Percentiles rank a stretch among this genome's conserved stretches.
Conservation (phyloP, 1,140 invertebrate genomes). For the Phenacoccus solenopsis region DNA sequence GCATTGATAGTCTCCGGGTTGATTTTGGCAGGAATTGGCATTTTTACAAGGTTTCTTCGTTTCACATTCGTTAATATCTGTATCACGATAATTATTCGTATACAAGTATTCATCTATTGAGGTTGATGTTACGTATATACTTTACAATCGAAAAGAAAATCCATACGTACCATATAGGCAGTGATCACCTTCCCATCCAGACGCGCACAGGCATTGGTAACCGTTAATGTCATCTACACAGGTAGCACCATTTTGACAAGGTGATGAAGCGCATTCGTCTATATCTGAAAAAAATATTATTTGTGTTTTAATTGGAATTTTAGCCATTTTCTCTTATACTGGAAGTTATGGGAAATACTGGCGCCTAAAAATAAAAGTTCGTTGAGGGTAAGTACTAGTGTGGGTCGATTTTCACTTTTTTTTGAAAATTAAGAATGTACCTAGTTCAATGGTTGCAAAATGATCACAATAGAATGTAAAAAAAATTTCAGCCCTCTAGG, state of each 20-base stretch:
- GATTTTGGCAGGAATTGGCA: constrained; percentile 62
- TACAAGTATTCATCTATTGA: too few species aligned
- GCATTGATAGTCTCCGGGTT: constrained; percentile 71
- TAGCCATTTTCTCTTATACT: too few species aligned
- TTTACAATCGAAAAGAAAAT: neutral
- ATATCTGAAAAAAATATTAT: constrained; percentile 39
- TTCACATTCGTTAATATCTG: constrained; percentile 39
- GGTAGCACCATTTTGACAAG: constrained; percentile 74
- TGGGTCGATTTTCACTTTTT: too few species aligned
- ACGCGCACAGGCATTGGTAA: constrained; percentile 75
- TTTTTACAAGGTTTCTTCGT: constrained; percentile 57
- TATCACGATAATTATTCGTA: constrained; percentile 40
- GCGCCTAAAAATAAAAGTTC: too few species aligned
- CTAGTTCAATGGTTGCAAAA: too few species aligned
- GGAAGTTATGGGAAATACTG: too few species aligned
- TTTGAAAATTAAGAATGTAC: too few species aligned
- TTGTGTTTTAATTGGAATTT: too few species aligned
- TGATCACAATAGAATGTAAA: too few species aligned
- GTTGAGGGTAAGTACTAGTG: too few species aligned
- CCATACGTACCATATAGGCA: constrained; percentile 57
- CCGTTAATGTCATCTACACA: constrained; percentile 78
- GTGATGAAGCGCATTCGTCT: constrained; percentile 84
- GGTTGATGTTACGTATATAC: too few species aligned
- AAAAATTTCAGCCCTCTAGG: too few species aligned
- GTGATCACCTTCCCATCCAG: constrained; percentile 73